phyloP scores from a whole-genome alignment of 2,113 vertebrate species.

The Sula dactylatra region DNA sequence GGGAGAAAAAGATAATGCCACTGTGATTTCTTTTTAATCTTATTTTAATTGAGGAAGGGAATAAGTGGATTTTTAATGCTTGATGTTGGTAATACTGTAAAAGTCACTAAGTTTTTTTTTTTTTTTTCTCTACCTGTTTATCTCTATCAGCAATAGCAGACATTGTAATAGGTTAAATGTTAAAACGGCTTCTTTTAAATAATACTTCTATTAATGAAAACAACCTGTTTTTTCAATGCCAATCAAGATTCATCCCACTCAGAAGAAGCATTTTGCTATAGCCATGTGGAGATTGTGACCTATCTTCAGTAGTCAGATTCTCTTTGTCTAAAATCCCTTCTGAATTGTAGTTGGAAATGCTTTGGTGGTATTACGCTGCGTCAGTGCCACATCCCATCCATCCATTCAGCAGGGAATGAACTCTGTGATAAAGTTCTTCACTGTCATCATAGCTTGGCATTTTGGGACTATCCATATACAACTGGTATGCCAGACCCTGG shows the following conservation, averaged over 20 bases:
- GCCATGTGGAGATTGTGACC: neutral
- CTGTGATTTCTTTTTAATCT: neutral
- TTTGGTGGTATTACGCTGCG: rapidly evolving
- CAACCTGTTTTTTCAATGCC: neutral
- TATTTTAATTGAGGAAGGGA: neutral
- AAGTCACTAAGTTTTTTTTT: neutral
- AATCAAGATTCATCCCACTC: neutral
- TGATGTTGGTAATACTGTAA: neutral
- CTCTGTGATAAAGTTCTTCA: neutral
- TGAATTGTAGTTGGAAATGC: neutral
- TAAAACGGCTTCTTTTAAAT: neutral
- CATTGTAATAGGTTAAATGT: neutral
- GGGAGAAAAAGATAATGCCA: neutral
- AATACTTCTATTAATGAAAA: neutral
- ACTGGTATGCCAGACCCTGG: neutral
- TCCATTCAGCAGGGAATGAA: neutral
- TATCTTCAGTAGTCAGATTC: neutral
- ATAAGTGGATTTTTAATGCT: neutral
- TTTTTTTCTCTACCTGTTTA: neutral
- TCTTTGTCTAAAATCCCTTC: neutral
- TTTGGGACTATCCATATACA: neutral
- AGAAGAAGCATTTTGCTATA: neutral
- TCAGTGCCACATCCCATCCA: neutral
- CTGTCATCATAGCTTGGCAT: rapidly evolving
- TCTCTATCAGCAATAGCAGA: neutral